These are phyloP conservation scores for Cancer borealis DNA, from an alignment of 2,888 invertebrate genomes.

Conservation along the genomic window DNA sequence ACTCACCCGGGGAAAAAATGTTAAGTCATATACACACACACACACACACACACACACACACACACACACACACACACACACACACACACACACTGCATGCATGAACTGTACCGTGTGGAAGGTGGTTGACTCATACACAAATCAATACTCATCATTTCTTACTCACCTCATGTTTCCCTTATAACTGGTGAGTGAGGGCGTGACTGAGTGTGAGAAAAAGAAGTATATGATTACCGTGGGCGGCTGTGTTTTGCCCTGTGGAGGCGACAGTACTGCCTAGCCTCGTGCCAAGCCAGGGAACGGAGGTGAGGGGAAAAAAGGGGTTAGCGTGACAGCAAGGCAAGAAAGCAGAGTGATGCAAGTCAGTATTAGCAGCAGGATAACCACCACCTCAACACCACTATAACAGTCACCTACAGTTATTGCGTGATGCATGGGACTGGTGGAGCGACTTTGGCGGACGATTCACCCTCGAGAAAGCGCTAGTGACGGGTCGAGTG, in stretches of 20 bases:
- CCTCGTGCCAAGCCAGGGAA: neutral
- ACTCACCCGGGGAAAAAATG: neutral
- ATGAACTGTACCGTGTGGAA: neutral
- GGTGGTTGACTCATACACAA: slow-evolving; percentile 13
- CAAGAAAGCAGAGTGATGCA: neutral
- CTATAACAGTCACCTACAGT: neutral
- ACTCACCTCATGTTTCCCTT: neutral
- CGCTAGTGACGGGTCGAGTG: no score
- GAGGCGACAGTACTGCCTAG: neutral
- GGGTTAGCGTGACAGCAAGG: neutral
- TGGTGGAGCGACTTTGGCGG: neutral
- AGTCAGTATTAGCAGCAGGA: neutral
- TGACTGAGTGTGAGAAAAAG: slow-evolving; percentile 24
- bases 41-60: neutral
- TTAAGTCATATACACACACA: neutral
- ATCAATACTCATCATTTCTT: slow-evolving; percentile 20
- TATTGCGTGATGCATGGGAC: neutral
- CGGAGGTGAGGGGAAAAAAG: neutral
- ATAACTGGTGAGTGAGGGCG: neutral
- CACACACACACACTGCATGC: slow-evolving; percentile 35
- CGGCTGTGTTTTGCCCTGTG: neutral
- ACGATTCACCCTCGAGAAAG: no score
- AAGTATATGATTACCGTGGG: neutral
- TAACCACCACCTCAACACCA: neutral
- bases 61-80: neutral